Evolutionary conservation across 2,113 vertebrate genomes (phyloP).

Genomic region (Heterotis niloticus): DNA sequence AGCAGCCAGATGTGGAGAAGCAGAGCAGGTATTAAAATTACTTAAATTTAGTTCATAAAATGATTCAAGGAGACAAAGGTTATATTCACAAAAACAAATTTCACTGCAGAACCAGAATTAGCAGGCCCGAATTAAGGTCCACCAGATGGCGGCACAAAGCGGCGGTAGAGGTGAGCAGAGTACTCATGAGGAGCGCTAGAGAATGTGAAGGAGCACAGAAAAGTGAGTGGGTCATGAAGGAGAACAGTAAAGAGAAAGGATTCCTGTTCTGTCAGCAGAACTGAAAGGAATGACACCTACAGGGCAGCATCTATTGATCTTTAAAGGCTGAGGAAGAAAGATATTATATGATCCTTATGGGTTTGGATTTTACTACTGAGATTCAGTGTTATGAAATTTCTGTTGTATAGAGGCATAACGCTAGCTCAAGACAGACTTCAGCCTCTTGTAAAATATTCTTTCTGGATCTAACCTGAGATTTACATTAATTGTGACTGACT

Average conservation of each 20-base stretch:
- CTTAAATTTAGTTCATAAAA: neutral
- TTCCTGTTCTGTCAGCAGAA: neutral
- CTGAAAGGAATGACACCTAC: neutral
- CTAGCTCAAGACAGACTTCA: neutral
- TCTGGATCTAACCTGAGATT: neutral
- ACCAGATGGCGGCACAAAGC: constrained; percentile 12
- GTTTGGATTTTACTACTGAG: neutral
- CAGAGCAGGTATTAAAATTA: no score
- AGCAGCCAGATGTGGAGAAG: no score
- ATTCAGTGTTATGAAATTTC: neutral
- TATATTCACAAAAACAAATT: neutral
- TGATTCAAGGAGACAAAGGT: neutral
- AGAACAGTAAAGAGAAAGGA: neutral
- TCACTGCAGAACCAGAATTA: neutral
- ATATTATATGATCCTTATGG: neutral
- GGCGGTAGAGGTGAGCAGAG: neutral
- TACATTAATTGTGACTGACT: neutral
- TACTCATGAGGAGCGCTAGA: neutral
- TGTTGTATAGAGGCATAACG: neutral
- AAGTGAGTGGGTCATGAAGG: neutral
- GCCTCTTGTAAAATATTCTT: neutral
- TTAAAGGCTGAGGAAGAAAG: neutral
- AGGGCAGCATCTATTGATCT: neutral
- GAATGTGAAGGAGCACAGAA: neutral
- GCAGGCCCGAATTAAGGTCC: neutral